A percentile compares a stretch with the other conserved stretches of the same genome.
These are phyloP conservation scores for Mastigias papua DNA, from an alignment of 30 jellyfish, hydroid and myxozoan species.

Conservation along the genomic window DNA sequence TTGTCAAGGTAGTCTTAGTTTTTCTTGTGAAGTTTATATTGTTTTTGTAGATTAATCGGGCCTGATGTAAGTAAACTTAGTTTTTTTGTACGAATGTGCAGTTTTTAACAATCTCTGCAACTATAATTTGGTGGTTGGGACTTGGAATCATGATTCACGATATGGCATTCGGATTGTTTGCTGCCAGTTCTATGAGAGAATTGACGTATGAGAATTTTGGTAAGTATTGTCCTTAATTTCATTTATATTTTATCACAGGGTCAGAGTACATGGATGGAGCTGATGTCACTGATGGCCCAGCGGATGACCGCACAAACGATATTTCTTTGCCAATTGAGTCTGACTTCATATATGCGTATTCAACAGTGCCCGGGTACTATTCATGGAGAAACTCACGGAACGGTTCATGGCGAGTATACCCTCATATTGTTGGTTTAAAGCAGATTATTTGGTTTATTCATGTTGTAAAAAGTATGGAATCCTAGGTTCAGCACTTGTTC, in stretches of 20 bases:
- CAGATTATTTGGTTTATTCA: too few species aligned
- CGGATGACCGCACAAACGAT: conserved; percentile 87
- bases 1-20: conserved; percentile 85
- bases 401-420: conserved; percentile 95
- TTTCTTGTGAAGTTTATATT: neutral
- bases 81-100: too few species aligned
- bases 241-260: conserved; percentile 40
- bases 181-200: too few species aligned
- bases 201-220: too few species aligned
- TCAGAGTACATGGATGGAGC: conserved; percentile 95
- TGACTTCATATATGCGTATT: conserved; percentile 93
- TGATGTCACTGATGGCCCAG: conserved; percentile 86
- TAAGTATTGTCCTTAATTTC: too few species aligned
- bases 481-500: too few species aligned
- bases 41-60: neutral
- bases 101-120: too few species aligned
- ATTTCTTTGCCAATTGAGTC: conserved; percentile 94
- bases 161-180: too few species aligned
- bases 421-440: too few species aligned
- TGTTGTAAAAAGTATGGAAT: too few species aligned
- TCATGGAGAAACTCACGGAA: conserved; percentile 97
- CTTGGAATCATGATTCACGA: too few species aligned
- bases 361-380: conserved; percentile 99
- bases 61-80: neutral
- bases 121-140: too few species aligned